Base-by-base conservation (phyloP, 2,113 vertebrate genomes). In the Pteruthius melanotis region DNA sequence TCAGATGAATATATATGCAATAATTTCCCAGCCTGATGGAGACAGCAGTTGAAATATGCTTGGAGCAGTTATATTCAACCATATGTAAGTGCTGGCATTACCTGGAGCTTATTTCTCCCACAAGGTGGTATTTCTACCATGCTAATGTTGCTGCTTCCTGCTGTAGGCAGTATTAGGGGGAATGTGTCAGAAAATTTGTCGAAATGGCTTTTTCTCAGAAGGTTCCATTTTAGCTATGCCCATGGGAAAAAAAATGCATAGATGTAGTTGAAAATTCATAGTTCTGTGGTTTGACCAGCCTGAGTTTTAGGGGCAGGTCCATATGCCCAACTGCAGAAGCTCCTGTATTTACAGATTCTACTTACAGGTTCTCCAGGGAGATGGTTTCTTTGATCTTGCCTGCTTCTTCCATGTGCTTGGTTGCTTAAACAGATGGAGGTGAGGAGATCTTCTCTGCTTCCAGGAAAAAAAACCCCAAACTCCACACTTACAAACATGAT, bases 81-180 rank as follows among this genome's bases (percentile, higher is more conserved):
- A 47, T 89, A 74, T 93, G 88, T 83, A 95, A 77, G 79, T 81
- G 83, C 79, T 89, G 92, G 90, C 60, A 75, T 54, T 96, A 96
- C 94, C 95, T 96, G 93, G 44, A 95, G 87, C 71, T 91, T 83
- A 63, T 93, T 96, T 96, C 68, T 92, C 90, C 90, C 71, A 74
- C 68, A 80, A 93, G 94, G 91, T 96, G 90, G 52, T 97, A 86
- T 93, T 94, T 95, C 75, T 80, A 86, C 87, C 63, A 28, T 87
- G 78, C 37, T 90, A 94, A 93, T 91, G 76, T 83, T 66, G 39
- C 63, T 85, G 70, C 75, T 96, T 95, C 90, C 84, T 88, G 66
- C 95, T 84, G 54, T 77, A 94, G 95, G 94, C 93, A 75, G 66
- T 86, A 95, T 92, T 95, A 90, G 71, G 87, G 75, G 88, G 75